Conservation (phyloP, 2,113 vertebrate genomes). For the Epinephelus lanceolatus region DNA sequence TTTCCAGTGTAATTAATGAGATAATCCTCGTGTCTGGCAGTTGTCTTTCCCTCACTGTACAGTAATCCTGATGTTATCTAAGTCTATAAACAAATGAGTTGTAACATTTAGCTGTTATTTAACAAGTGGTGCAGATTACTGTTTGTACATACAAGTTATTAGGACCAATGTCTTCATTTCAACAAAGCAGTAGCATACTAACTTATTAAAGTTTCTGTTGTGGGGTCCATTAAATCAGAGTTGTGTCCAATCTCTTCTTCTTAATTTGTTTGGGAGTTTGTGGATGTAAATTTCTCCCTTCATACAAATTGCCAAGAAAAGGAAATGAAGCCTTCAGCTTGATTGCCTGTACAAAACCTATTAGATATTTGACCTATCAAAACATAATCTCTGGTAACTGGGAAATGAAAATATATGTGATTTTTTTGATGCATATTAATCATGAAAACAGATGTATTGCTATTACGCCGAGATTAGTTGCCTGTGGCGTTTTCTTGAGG, state of each 20-base stretch:
- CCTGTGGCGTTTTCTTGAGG: conserved; percentile 69
- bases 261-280: conserved; percentile 20
- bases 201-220: conserved; percentile 18
- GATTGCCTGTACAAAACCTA: conserved; percentile 66
- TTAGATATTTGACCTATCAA: conserved; percentile 72
- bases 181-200: background rate
- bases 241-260: conserved; percentile 11
- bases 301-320: conserved; percentile 50
- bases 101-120: background rate
- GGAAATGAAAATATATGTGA: conserved; percentile 58
- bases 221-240: background rate
- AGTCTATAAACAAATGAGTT: conserved; percentile 37
- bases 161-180: background rate
- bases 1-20: conserved; percentile 57
- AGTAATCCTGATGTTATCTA: conserved; percentile 59
- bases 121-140: conserved; percentile 18
- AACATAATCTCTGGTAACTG: conserved; percentile 57
- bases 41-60: conserved; percentile 19
- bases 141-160: background rate
- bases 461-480: conserved; percentile 68
- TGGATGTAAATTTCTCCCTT: conserved; percentile 33
- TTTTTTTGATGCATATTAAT: conserved; percentile 68
- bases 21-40: conserved; percentile 52
- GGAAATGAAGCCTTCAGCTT: conserved; percentile 53
- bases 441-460: conserved; percentile 68